Evolutionary conservation across 2,113 vertebrate species (phyloP), one percentile per base, ranked within the genome.

Genomic region (Hypanus sabinus): DNA sequence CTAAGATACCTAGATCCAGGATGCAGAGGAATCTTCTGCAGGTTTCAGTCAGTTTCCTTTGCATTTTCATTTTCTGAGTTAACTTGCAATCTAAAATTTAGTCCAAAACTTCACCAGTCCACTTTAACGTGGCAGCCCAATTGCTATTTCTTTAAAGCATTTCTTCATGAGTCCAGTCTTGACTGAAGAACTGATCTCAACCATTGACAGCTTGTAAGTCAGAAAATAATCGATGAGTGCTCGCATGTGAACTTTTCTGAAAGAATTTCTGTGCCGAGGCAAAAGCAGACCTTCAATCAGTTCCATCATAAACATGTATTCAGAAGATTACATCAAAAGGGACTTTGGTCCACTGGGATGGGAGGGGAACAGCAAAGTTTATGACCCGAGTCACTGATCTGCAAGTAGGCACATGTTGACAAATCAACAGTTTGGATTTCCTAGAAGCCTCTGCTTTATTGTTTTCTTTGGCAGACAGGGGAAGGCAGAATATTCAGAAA

Each of bases 401-500:
- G 36, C 11, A 93, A 75, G 4, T 73, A 14, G 68, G 9, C 36
- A 46, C 22, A 2, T 73, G 68, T 27, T 93, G 20, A 93, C 71
- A 24, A 14, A 73, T 30, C 70, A 73, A 73, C 38, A 73, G 88
- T 70, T 93, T 73, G 36, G 11, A 73, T 93, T 65, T 75, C 24
- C 36, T 24, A 55, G 38, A 24, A 1, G 18, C 36, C 68, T 38
- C 24, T 22, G n/a, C 14, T 93, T 93, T 92, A 38, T 92, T 93
- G 9, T 65, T 65, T 65, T 68, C 70, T 73, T 73, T 30, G 94
- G 95, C 94, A 0, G 0, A 94, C 94, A 95, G 85, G 60, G 65
- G 94, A 95, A 96, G 94, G 94, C 95, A 95, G 94, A 27, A 0
- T 77, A 1, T 14, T 90, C 7, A 14, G 79, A 94, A 80, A 95